Percentiles rank a stretch among this genome's conserved stretches.
These are phyloP conservation scores for Menura novaehollandiae DNA, from an alignment of 2,113 vertebrate species.

Conservation along the genomic window DNA sequence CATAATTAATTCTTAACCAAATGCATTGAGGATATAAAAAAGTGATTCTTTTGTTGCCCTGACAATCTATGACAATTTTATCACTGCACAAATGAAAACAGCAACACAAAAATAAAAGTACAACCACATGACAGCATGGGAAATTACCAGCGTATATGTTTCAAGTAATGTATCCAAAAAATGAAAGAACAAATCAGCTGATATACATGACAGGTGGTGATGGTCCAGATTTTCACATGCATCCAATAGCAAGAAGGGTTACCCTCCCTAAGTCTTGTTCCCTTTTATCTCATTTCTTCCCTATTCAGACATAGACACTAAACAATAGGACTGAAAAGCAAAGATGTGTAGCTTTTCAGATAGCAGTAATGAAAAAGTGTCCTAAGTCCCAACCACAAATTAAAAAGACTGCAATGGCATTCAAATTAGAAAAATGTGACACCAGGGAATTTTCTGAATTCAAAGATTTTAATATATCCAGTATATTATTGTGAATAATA, in stretches of 20 bases:
- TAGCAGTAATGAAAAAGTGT: not conserved
- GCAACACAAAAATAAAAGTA: not conserved
- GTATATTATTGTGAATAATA: not conserved
- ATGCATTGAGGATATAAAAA: not conserved
- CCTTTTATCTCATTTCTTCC: not conserved
- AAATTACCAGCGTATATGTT: not conserved
- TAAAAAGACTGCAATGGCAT: not conserved
- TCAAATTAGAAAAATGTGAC: not conserved
- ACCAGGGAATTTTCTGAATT: not conserved
- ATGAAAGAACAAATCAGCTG: rapidly evolving
- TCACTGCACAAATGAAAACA: not conserved
- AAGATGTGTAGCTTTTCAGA: not conserved
- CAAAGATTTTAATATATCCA: not conserved
- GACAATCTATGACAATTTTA: not conserved
- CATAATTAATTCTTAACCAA: not conserved
- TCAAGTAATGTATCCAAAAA: not conserved
- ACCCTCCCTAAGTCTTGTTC: rapidly evolving
- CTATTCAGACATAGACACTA: not conserved
- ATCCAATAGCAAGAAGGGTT: not conserved
- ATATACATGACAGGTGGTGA: not conserved
- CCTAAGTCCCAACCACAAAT: not conserved
- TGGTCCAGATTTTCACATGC: not conserved
- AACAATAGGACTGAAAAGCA: not conserved
- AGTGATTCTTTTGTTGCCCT: not conserved
- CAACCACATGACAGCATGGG: not conserved